phyloP scores from a whole-genome alignment of 2,888 invertebrate species.

The Pasiphila rectangulata region DNA sequence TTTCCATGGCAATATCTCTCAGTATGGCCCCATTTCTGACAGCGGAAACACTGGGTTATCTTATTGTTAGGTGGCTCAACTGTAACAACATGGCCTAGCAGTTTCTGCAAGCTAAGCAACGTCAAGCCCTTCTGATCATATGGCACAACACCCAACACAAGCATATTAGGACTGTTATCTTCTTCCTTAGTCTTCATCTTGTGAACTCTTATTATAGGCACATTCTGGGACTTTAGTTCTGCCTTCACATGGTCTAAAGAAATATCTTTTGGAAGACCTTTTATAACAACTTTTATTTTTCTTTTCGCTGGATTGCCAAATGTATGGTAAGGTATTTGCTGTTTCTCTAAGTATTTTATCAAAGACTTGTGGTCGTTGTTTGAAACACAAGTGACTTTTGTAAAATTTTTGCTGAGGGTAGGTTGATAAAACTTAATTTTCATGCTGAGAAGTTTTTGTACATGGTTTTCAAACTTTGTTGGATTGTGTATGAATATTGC shows the following conservation, averaged over 20 bases:
- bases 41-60: conserved; percentile 58
- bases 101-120: conserved; percentile 42
- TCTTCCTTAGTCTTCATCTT: conserved; percentile 48
- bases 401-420: conserved; percentile 33
- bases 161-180: conserved; percentile 36
- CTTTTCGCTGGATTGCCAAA: conserved; percentile 51
- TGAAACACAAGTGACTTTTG: conserved; percentile 44
- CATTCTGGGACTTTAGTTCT: conserved; percentile 42
- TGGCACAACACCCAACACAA: conserved; percentile 53
- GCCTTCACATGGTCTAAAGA: conserved; percentile 43
- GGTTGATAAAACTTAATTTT: conserved; percentile 48
- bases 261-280: conserved; percentile 47
- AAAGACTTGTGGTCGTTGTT: conserved; percentile 48
- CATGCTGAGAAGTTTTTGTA: conserved; percentile 38
- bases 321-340: conserved; percentile 55
- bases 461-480: conserved; percentile 39
- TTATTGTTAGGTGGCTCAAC: conserved; percentile 53
- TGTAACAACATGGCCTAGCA: conserved; percentile 45
- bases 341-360: conserved; percentile 47
- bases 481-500: conserved; percentile 54
- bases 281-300: conserved; percentile 56
- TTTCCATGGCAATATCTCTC: conserved; percentile 57
- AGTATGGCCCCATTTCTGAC: conserved; percentile 67
- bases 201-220: conserved; percentile 54
- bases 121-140: conserved; percentile 42